Conservation (phyloP, 2,888 invertebrate species). For the Melieria omissa region DNA sequence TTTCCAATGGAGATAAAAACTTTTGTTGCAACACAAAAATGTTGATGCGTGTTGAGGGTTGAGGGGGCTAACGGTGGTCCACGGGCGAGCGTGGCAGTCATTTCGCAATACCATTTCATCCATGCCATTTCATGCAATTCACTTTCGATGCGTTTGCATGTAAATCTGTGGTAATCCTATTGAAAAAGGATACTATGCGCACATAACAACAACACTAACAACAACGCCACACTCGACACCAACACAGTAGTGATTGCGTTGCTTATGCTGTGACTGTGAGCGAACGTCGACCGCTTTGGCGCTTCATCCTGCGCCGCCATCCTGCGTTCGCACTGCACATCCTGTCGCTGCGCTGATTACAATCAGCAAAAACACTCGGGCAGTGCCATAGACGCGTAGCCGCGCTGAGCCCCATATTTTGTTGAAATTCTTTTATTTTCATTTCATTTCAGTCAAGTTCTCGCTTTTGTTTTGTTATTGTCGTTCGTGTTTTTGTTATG, state of each 20-base stretch:
- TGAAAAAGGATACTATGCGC: constrained; percentile 32
- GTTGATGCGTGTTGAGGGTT: background rate
- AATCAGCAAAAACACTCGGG: constrained; percentile 14
- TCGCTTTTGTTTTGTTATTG: background rate
- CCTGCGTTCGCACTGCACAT: constrained; percentile 14
- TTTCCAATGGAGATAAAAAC: constrained; percentile 28
- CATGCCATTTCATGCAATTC: constrained; percentile 39
- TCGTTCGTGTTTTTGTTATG: constrained; percentile 15
- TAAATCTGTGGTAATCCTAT: constrained; percentile 43
- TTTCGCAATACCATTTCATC: constrained; percentile 34
- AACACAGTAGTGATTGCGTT: background rate
- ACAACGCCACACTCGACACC: background rate
- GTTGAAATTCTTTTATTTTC: constrained; percentile 9
- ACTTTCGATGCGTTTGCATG: constrained; percentile 39
- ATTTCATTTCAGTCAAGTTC: constrained; percentile 6
- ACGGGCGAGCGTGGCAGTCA: background rate
- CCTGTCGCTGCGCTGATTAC: constrained; percentile 24
- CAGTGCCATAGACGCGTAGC: constrained; percentile 13
- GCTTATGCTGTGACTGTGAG: background rate
- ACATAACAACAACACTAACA: background rate
- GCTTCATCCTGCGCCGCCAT: background rate
- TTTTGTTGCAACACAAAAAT: constrained; percentile 1
- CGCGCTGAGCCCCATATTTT: background rate
- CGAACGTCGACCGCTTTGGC: background rate
- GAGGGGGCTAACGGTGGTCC: background rate